Evolutionary conservation across 2,113 vertebrate species (phyloP).

Genomic region (Gallinago undulata): DNA sequence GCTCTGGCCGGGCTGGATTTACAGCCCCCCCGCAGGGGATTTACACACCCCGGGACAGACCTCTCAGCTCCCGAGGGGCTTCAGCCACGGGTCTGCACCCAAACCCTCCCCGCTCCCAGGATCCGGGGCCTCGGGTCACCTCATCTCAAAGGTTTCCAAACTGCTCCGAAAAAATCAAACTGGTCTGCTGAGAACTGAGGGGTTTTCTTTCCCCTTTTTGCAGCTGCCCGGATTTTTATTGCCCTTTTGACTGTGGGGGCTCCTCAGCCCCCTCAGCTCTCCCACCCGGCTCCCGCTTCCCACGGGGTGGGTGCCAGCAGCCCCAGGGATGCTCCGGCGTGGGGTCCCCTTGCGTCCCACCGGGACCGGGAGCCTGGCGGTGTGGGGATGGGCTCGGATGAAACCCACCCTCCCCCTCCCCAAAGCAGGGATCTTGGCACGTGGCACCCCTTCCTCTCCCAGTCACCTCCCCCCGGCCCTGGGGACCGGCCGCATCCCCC

Average conservation of each 20-base stretch:
- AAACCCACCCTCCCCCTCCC: not conserved
- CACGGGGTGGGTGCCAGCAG: not conserved
- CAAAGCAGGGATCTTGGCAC: rapidly evolving
- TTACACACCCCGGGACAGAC: not conserved
- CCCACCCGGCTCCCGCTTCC: not conserved
- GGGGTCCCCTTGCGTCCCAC: rapidly evolving
- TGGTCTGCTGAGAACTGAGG: not conserved
- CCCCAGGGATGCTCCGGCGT: rapidly evolving
- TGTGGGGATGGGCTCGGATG: too few relatives aligned
- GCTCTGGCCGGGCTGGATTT: not conserved
- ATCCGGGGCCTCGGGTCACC: not conserved
- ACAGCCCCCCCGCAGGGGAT: not conserved
- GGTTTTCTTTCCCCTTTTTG: not conserved
- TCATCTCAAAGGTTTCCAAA: not conserved
- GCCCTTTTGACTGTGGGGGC: too few relatives aligned
- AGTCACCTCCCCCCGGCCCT: not conserved
- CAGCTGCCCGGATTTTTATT: not conserved
- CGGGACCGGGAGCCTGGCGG: not conserved
- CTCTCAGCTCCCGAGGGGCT: not conserved
- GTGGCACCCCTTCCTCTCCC: rapidly evolving
- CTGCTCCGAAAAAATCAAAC: not conserved
- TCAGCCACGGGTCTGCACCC: not conserved
- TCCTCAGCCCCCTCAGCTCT: not conserved
- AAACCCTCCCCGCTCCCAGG: rapidly evolving
- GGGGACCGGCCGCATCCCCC: not conserved